Evolutionary conservation across 30 jellyfish, hydroid and myxozoan species (phyloP), one percentile per base, ranked within the genome.

Genomic region (Cassiopea andromeda): DNA sequence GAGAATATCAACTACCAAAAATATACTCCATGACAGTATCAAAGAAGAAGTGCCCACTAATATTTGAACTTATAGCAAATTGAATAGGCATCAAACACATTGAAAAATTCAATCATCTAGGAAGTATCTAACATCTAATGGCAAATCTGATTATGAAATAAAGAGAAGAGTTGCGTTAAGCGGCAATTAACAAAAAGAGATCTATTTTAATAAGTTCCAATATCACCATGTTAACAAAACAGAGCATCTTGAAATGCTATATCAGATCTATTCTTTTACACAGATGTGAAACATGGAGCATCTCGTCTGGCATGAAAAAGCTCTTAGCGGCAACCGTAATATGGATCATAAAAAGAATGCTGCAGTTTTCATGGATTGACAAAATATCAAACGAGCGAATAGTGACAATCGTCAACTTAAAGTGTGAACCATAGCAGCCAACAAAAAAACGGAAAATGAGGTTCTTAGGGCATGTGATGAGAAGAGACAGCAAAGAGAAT

Each of bases 361-460:
- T 44, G 92, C 70, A 84, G 92, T 15, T 84, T 10, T 71, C 92
- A 72, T 84, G 92, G 87, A 83, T 82, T 69, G 84, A 67, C 57
- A 72, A 84, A 54, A 54, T 72, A 43, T 84, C 92, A 57, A 84
- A 84, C 72, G 92, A 84, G 85, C 92, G 85, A 84, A 87, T 84
- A 38, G 61, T 84, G 27, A 49, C 92, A 84, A 70, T 70, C 49
- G 92, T 87, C 48, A 69, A 84, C 85, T 14, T 18, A 50, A 84
- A 48, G 87, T 17, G 82, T 9, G 27, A 82, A 82, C 61, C 67
- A 5, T 70, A 61, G 12, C 83, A 61, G 83, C 5, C 83, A 38
- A 60, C 72, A 85, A 70, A 69, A 84, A 84, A 70, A 47, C 70
- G 92, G 77, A 84, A 69, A 84, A 71, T 84, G 69, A 85, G 88